Evolutionary conservation across 2,797 vertebrate species (phyloP).

Genomic region (Artibeus jamaicensis): DNA sequence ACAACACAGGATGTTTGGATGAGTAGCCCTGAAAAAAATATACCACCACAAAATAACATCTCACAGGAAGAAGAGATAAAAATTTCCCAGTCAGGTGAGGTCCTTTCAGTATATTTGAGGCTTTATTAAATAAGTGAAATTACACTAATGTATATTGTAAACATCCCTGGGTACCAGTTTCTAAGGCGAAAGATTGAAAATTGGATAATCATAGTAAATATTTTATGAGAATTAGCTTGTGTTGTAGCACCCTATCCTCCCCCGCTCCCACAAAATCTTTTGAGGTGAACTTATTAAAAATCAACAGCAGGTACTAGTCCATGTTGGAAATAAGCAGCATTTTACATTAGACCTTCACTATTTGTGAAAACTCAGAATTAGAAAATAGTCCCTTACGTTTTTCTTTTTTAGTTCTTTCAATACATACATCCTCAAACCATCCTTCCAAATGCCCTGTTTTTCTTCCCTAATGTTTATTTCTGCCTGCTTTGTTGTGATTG

Average conservation of each 20-base stretch:
- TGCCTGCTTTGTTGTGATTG: not conserved
- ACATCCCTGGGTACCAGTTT: not conserved
- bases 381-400: not conserved
- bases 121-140: not conserved
- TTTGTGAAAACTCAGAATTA: not conserved
- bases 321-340: not conserved
- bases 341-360: not conserved
- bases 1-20: conserved; percentile 54
- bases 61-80: not conserved
- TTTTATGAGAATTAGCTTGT: not conserved
- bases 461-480: not conserved
- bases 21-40: conserved; percentile 50
- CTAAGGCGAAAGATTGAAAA: not conserved
- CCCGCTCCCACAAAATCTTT: not conserved
- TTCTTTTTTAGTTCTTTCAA: not conserved
- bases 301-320: not conserved
- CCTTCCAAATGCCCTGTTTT: not conserved
- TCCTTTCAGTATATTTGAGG: not conserved
- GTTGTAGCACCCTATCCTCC: not conserved
- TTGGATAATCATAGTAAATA: not conserved
- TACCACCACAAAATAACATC: not conserved
- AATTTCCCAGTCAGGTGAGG: conserved; percentile 41
- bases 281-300: not conserved
- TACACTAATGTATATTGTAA: not conserved
- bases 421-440: not conserved